Percentiles rank a stretch among this genome's conserved stretches.
Evolutionary conservation across 2,888 invertebrate genomes (phyloP).

Genomic region (Drosophila tanythrix): DNA sequence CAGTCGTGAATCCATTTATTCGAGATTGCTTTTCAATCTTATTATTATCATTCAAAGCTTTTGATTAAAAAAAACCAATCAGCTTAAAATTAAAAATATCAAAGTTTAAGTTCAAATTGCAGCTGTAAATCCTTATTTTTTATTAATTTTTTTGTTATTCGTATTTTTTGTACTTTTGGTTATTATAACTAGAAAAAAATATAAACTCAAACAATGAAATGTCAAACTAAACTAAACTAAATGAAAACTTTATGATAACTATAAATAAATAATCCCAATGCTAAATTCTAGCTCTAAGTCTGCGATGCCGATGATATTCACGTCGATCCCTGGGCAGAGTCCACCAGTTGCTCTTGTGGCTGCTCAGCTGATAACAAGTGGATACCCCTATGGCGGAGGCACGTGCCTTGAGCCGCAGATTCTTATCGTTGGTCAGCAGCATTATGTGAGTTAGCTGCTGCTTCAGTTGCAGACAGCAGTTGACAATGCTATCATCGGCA

Average conservation of each 20-base stretch:
- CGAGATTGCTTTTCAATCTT: too few relatives aligned
- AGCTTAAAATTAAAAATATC: too few relatives aligned
- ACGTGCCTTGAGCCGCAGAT: constrained; percentile 86
- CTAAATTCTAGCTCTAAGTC: background rate
- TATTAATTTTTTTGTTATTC: too few relatives aligned
- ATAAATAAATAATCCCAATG: background rate
- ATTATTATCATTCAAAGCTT: too few relatives aligned
- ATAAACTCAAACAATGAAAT: too few relatives aligned
- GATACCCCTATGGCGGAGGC: constrained; percentile 83
- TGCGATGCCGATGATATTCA: background rate
- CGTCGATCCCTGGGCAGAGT: constrained; percentile 4
- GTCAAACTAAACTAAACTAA: background rate
- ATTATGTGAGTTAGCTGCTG: constrained; percentile 82
- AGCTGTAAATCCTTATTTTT: too few relatives aligned
- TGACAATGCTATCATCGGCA: constrained; percentile 86
- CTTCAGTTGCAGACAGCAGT: constrained; percentile 85
- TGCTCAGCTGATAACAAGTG: constrained; percentile 73
- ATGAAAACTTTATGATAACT: background rate
- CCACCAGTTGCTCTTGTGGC: constrained; percentile 4
- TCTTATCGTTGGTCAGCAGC: constrained; percentile 86
- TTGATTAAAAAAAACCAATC: too few relatives aligned
- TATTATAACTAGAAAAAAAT: background rate
- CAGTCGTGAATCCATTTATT: too few relatives aligned
- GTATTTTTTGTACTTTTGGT: too few relatives aligned
- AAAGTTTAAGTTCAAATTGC: too few relatives aligned